Evolutionary conservation across 2,113 vertebrate genomes (phyloP).

Genomic region (Sturnus vulgaris): DNA sequence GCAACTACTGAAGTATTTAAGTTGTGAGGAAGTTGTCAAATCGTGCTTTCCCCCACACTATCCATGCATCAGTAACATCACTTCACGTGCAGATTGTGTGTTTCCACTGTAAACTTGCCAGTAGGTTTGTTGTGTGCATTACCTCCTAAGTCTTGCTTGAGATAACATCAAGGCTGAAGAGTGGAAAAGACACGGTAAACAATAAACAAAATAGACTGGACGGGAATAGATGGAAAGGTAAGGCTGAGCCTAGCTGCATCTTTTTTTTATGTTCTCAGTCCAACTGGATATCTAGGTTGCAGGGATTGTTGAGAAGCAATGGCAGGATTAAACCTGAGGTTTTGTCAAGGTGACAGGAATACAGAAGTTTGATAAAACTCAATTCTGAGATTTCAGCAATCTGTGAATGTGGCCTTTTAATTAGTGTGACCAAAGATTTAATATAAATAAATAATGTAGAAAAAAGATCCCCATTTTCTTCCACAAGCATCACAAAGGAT

Average conservation of each 20-base stretch:
- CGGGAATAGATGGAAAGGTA: constrained; percentile 59
- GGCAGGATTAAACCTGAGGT: constrained; percentile 8
- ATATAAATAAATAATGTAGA: constrained; percentile 16
- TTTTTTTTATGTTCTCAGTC: not conserved
- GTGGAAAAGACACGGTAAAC: constrained; percentile 52
- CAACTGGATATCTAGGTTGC: not conserved
- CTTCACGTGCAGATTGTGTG: not conserved
- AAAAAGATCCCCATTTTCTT: constrained; percentile 8
- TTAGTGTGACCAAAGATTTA: constrained; percentile 5
- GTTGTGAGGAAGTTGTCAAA: not conserved
- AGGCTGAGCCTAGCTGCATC: not conserved
- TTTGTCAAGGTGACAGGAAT: constrained; percentile 19
- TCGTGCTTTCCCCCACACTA: not conserved
- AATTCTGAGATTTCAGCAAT: constrained; percentile 20
- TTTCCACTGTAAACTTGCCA: not conserved
- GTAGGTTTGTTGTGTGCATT: not conserved
- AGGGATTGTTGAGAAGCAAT: not conserved
- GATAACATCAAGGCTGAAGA: constrained; percentile 48
- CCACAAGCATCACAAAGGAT: not conserved
- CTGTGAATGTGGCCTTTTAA: constrained; percentile 16
- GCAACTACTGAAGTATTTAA: not conserved
- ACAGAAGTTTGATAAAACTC: constrained; percentile 4
- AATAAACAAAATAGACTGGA: constrained; percentile 50
- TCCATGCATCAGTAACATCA: not conserved
- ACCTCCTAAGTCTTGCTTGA: constrained; percentile 34